These are phyloP conservation scores for Melanargia galathea DNA, from an alignment of 2,888 invertebrate genomes.

Conservation along the genomic window DNA sequence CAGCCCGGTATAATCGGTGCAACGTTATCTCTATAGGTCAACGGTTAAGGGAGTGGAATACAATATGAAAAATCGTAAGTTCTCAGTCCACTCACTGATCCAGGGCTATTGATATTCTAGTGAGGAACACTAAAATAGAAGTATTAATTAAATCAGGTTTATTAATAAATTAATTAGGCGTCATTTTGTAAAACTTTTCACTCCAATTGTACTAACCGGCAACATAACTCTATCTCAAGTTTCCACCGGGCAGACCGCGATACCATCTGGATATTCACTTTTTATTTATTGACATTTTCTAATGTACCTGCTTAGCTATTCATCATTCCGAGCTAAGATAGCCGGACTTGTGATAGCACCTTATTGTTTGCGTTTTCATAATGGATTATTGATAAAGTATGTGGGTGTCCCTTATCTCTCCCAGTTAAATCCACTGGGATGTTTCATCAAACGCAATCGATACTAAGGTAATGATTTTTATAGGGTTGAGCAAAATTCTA, in stretches of 20 bases:
- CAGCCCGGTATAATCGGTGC: too few relatives aligned
- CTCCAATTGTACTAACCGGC: constrained; percentile 28
- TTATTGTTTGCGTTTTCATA: constrained; percentile 79
- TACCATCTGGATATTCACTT: constrained; percentile 68
- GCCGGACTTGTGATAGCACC: constrained; percentile 67
- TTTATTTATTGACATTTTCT: constrained; percentile 82
- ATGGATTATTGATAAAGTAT: constrained; percentile 81
- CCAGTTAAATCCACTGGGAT: constrained; percentile 62
- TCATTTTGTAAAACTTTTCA: constrained; percentile 24
- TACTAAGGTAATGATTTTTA: constrained; percentile 63
- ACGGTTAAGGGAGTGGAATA: too few relatives aligned
- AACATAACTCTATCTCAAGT: constrained; percentile 55
- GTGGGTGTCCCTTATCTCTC: constrained; percentile 79
- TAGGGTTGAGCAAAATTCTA: constrained; percentile 42
- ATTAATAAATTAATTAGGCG: not conserved
- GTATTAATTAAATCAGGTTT: too few relatives aligned
- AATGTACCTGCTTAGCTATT: constrained; percentile 69
- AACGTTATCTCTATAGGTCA: too few relatives aligned
- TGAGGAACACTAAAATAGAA: too few relatives aligned
- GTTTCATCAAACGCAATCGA: constrained; percentile 61
- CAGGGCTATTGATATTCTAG: too few relatives aligned
- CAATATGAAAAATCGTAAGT: too few relatives aligned
- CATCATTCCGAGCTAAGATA: constrained; percentile 70
- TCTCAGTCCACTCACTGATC: too few relatives aligned
- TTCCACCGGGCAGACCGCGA: constrained; percentile 57